Evolutionary conservation across 2,888 invertebrate species (phyloP).

Genomic region (Dorcus parallelipipedus): DNA sequence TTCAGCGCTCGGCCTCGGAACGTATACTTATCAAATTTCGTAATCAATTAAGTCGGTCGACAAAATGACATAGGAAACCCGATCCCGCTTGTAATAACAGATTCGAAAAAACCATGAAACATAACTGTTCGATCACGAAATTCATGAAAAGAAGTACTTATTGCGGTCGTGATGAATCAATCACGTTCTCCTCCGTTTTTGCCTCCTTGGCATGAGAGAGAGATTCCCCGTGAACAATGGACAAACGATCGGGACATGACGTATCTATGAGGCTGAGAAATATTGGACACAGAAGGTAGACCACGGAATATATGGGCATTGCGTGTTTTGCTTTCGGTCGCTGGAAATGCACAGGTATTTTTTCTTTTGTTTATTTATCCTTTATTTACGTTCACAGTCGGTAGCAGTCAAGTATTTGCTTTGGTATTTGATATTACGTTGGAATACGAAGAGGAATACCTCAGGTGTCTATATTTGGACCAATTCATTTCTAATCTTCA

Average conservation of each 20-base stretch:
- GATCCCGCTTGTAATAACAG: conserved; percentile 5
- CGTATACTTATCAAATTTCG: neutral
- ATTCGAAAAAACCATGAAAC: conserved; percentile 19
- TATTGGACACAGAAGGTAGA: neutral
- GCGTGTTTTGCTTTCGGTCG: too few species aligned
- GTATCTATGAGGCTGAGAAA: conserved; percentile 2
- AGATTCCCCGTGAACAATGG: conserved; percentile 17
- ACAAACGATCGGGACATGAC: conserved; percentile 17
- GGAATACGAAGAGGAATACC: too few species aligned
- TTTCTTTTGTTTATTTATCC: too few species aligned
- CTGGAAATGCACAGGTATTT: too few species aligned
- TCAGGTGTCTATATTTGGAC: too few species aligned
- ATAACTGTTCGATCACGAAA: conserved; percentile 23
- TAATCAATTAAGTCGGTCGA: neutral
- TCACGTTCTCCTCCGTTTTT: conserved; percentile 22
- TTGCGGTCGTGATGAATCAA: conserved; percentile 24
- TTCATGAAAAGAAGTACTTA: conserved; percentile 20
- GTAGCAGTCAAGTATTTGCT: too few species aligned
- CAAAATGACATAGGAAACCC: neutral
- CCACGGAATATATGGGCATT: neutral
- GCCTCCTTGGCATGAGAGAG: conserved; percentile 2
- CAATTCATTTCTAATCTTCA: too few species aligned
- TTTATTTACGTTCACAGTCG: too few species aligned
- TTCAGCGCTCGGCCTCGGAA: neutral
- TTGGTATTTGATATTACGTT: too few species aligned